phyloP scores from a whole-genome alignment of 1,140 invertebrate species.

The Mamestra configurata region DNA sequence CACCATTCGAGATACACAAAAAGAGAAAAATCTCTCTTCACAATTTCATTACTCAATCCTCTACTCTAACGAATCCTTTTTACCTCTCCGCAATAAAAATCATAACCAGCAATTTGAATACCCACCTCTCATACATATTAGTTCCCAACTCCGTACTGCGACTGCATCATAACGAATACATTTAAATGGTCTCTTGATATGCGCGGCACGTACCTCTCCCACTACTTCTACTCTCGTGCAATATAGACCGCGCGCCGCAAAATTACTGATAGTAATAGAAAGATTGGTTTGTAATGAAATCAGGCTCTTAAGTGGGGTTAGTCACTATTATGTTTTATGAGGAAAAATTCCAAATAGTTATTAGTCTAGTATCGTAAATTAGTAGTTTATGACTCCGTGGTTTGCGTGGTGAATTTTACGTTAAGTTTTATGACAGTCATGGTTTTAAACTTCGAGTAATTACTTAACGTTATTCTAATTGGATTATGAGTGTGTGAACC shows the following conservation, averaged over 20 bases:
- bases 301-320: not conserved
- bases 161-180: conserved; percentile 32
- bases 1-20: too few species aligned
- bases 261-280: conserved; percentile 25
- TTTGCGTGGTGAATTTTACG: too few species aligned
- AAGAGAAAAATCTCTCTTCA: not conserved
- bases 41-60: not conserved
- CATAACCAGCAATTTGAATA: conserved; percentile 20
- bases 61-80: not conserved
- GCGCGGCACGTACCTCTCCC: conserved; percentile 8
- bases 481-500: too few species aligned
- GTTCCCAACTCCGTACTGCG: conserved; percentile 7
- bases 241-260: not conserved
- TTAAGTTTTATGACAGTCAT: too few species aligned
- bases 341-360: not conserved
- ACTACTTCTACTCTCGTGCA: not conserved
- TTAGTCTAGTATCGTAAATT: not conserved
- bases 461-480: too few species aligned
- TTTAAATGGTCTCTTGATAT: conserved; percentile 7
- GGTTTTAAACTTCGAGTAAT: too few species aligned
- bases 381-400: not conserved
- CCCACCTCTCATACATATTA: not conserved
- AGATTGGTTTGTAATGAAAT: conserved; percentile 11
- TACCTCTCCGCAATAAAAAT: not conserved
- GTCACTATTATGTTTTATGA: not conserved